These are phyloP conservation scores for Athalia cordata DNA, from an alignment of 2,888 invertebrate species.

Conservation along the genomic window DNA sequence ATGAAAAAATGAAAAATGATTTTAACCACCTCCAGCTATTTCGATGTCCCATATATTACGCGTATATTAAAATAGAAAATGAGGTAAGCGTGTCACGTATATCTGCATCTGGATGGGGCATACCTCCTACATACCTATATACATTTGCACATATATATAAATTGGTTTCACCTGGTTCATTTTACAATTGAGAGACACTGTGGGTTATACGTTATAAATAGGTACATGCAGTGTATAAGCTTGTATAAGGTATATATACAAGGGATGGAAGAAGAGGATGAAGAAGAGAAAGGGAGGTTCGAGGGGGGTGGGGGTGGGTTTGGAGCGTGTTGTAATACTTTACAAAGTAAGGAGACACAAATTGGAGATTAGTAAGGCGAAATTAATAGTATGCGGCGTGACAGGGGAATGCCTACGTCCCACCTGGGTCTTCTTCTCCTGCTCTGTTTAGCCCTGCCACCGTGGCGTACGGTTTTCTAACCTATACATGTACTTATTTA, in stretches of 20 bases:
- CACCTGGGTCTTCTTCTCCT: slow-evolving; percentile 57
- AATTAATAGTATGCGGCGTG: slow-evolving; percentile 66
- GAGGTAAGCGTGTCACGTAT: slow-evolving; percentile 31
- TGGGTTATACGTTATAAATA: neutral
- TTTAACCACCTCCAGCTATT: no score
- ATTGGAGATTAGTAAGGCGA: slow-evolving; percentile 68
- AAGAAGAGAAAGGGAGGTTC: neutral
- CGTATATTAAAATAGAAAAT: slow-evolving; percentile 8
- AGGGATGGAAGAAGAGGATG: neutral
- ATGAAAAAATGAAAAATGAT: neutral
- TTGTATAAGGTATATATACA: neutral
- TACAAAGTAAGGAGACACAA: slow-evolving; percentile 64
- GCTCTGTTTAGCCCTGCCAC: neutral
- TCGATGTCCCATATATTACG: neutral
- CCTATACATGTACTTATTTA: neutral
- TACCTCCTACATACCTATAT: neutral
- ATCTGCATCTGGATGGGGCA: neutral
- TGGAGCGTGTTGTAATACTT: slow-evolving; percentile 57
- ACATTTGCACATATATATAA: neutral
- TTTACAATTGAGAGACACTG: slow-evolving; percentile 38
- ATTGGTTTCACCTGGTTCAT: slow-evolving; percentile 5
- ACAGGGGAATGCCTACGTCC: slow-evolving; percentile 59
- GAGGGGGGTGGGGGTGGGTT: no score
- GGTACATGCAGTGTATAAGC: neutral
- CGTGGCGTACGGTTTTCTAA: neutral